Evolutionary conservation across 2,797 vertebrate genomes (phyloP).

Genomic region (Rhinoraja longicauda): DNA sequence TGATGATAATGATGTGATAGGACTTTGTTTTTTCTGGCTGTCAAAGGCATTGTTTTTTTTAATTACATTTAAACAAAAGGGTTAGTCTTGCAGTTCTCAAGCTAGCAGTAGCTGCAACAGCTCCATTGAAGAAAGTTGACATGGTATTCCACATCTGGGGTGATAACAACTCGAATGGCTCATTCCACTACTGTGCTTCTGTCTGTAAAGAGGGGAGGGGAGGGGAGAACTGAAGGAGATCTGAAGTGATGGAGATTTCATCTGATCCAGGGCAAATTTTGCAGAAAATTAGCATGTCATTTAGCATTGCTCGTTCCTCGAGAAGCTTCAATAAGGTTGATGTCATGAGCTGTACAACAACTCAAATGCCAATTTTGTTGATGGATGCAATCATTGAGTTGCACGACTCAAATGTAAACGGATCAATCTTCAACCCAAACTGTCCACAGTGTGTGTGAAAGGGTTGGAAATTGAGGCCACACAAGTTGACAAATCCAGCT

Average conservation of each 20-base stretch:
- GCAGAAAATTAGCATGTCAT: not conserved
- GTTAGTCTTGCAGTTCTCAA: not conserved
- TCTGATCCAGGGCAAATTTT: not conserved
- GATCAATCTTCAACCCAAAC: not conserved
- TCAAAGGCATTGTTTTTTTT: not conserved
- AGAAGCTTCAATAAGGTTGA: not conserved
- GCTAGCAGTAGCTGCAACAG: not conserved
- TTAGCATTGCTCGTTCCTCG: not conserved
- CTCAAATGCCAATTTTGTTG: not conserved
- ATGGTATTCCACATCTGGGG: not conserved
- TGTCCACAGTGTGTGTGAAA: not conserved
- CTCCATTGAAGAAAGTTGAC: not conserved
- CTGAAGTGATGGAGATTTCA: not conserved
- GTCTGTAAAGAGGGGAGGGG: no score
- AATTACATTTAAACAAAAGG: not conserved
- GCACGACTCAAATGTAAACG: not conserved
- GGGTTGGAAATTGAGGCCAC: slow-evolving; percentile 12
- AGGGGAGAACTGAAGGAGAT: no score
- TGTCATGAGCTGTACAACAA: not conserved
- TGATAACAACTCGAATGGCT: not conserved
- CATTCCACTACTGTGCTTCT: not conserved
- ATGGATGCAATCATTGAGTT: not conserved
- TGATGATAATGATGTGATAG: no score
- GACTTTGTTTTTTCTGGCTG: not conserved
- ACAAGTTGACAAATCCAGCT: slow-evolving; percentile 30